A percentile compares a stretch with the other conserved stretches of the same genome.
phyloP scores from a whole-genome alignment of 1,140 invertebrate genomes.

The Phenacoccus solenopsis region DNA sequence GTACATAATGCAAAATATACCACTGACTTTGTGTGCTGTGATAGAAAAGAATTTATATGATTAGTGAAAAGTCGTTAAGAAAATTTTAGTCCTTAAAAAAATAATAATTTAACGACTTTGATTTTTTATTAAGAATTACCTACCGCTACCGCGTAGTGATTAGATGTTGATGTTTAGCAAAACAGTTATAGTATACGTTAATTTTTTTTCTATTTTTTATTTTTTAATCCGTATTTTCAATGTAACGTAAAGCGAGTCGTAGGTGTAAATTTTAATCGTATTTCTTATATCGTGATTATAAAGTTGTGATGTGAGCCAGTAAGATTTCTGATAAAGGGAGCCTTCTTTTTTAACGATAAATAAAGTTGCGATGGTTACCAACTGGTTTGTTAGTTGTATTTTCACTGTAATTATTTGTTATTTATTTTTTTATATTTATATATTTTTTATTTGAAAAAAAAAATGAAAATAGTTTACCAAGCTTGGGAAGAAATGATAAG shows the following conservation, averaged over 20 bases:
- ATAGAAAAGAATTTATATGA: slow-evolving; percentile 5
- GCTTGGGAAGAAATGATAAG: not conserved
- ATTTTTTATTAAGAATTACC: too few relatives aligned
- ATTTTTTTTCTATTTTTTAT: not conserved
- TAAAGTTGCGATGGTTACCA: slow-evolving; percentile 3
- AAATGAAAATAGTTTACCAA: not conserved
- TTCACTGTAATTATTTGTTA: not conserved
- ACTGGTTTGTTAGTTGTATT: not conserved
- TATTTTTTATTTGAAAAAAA: not conserved
- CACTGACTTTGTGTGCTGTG: slow-evolving; percentile 7
- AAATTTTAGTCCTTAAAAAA: not conserved
- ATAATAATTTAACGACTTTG: not conserved
- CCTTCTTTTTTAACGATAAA: not conserved
- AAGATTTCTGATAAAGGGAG: not conserved
- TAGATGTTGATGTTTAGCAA: too few relatives aligned
- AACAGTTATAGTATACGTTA: not conserved
- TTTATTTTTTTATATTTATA: not conserved
- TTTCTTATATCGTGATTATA: not conserved
- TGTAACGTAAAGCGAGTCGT: not conserved
- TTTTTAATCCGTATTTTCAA: not conserved
- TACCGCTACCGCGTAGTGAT: too few relatives aligned
- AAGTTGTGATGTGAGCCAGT: not conserved
- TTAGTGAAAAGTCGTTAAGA: not conserved
- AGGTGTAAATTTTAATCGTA: not conserved
- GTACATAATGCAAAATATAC: not conserved